Conservation (phyloP, 2,797 vertebrate species). For the Anguilla anguilla region DNA sequence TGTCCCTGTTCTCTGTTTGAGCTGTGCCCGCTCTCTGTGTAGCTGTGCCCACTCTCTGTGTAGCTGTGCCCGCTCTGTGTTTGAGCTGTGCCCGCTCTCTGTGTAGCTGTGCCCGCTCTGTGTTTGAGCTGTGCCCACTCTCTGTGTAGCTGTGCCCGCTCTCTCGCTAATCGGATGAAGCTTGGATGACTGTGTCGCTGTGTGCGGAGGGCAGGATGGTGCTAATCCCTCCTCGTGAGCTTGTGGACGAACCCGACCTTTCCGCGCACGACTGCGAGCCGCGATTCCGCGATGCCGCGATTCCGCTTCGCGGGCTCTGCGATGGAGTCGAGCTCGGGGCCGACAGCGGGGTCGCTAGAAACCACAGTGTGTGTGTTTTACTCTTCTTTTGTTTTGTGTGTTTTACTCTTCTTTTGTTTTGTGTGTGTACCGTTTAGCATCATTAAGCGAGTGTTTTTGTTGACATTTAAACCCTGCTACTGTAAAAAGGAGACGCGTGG, state of each 20-base stretch:
- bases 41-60: too few species aligned
- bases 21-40: too few species aligned
- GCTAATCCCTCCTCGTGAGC: conserved; percentile 17
- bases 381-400: neutral
- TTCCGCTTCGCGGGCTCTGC: neutral
- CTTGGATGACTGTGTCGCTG: neutral
- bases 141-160: too few species aligned
- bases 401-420: too few species aligned
- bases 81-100: too few species aligned
- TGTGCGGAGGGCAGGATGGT: neutral
- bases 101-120: too few species aligned
- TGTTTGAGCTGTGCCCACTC: too few species aligned
- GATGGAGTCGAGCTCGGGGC: neutral
- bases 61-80: too few species aligned
- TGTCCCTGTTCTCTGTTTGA: too few species aligned
- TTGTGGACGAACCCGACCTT: conserved; percentile 14
- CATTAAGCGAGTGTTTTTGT: neutral
- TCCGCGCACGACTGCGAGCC: neutral
- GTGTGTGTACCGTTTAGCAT: neutral
- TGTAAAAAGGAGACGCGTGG: neutral
- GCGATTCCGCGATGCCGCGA: neutral
- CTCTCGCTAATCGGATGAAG: conserved; percentile 4
- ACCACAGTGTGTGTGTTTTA: neutral
- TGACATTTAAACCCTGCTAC: neutral
- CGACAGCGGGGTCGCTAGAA: neutral